A percentile compares a stretch with the other conserved stretches of the same genome.
Evolutionary conservation across 2,888 invertebrate species (phyloP).

Genomic region (Dioctria linearis): DNA sequence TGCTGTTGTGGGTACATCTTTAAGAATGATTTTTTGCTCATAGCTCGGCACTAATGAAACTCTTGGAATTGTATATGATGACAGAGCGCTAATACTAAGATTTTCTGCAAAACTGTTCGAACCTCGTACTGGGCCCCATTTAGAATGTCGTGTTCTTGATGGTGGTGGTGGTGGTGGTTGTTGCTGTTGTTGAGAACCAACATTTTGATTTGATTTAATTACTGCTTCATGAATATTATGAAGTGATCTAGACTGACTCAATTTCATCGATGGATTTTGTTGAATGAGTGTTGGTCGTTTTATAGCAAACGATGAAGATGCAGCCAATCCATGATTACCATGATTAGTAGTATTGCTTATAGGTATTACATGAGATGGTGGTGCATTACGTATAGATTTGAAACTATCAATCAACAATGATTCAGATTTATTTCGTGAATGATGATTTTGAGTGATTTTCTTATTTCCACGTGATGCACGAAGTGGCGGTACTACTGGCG

Average conservation of each 20-base stretch:
- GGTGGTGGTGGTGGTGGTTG: not conserved
- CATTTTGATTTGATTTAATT: constrained; percentile 59
- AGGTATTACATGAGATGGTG: constrained; percentile 52
- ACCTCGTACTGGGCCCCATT: constrained; percentile 73
- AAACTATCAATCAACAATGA: constrained; percentile 29
- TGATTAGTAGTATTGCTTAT: constrained; percentile 57
- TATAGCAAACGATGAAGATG: constrained; percentile 69
- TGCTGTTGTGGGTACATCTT: constrained; percentile 54
- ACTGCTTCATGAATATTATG: constrained; percentile 66
- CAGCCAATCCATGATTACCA: constrained; percentile 60
- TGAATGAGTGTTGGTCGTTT: constrained; percentile 66
- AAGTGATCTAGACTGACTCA: constrained; percentile 65
- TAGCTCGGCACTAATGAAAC: constrained; percentile 51
- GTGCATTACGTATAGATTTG: constrained; percentile 21
- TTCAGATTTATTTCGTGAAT: constrained; percentile 57
- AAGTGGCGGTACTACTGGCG: constrained; percentile 55
- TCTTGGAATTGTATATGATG: constrained; percentile 60
- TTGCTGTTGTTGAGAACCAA: no score
- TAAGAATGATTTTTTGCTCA: constrained; percentile 35
- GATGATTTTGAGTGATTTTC: constrained; percentile 54
- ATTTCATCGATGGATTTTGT: constrained; percentile 61
- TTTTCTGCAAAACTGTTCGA: constrained; percentile 71
- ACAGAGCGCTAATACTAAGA: constrained; percentile 57
- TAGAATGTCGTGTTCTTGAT: constrained; percentile 38
- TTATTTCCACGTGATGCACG: constrained; percentile 64